Conservation (phyloP, 2,888 invertebrate species). For the Crioceris asparagi region DNA sequence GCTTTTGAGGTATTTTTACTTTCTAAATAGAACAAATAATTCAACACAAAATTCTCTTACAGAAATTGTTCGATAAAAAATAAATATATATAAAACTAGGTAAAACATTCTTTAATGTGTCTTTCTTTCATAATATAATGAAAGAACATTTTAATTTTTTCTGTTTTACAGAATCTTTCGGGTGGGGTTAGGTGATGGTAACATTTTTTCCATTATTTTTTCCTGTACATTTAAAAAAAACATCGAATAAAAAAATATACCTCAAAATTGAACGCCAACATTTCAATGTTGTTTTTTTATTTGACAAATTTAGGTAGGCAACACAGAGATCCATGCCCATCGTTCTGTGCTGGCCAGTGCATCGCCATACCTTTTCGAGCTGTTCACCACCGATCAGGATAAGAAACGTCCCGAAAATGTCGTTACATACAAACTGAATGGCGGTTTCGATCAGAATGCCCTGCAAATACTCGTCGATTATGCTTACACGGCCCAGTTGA, state of each 20-base stretch:
- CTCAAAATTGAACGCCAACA: conserved; percentile 2
- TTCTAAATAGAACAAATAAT: too few relatives aligned
- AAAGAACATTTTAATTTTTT: conserved; percentile 37
- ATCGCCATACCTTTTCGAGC: conserved; percentile 65
- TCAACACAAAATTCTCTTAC: too few relatives aligned
- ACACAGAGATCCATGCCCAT: conserved; percentile 64
- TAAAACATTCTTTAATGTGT: too few relatives aligned
- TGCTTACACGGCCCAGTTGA: conserved; percentile 66
- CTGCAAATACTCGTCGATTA: conserved; percentile 69
- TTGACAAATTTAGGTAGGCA: conserved; percentile 45
- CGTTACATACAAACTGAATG: conserved; percentile 51
- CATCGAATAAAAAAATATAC: neutral
- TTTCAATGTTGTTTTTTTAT: conserved; percentile 18
- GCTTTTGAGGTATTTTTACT: too few relatives aligned
- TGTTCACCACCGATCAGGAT: conserved; percentile 52
- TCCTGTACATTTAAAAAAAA: conserved; percentile 7
- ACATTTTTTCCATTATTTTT: conserved; percentile 26
- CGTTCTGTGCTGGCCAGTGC: conserved; percentile 69
- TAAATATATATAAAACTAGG: too few relatives aligned
- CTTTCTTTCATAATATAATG: too few relatives aligned
- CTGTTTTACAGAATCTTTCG: conserved; percentile 36
- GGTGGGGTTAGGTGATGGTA: conserved; percentile 32
- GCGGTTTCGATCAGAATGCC: conserved; percentile 54
- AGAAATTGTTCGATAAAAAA: too few relatives aligned
- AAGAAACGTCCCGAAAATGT: conserved; percentile 39